Evolutionary conservation across 2,797 vertebrate genomes (phyloP).

Genomic region (Protosalanx chinensis): DNA sequence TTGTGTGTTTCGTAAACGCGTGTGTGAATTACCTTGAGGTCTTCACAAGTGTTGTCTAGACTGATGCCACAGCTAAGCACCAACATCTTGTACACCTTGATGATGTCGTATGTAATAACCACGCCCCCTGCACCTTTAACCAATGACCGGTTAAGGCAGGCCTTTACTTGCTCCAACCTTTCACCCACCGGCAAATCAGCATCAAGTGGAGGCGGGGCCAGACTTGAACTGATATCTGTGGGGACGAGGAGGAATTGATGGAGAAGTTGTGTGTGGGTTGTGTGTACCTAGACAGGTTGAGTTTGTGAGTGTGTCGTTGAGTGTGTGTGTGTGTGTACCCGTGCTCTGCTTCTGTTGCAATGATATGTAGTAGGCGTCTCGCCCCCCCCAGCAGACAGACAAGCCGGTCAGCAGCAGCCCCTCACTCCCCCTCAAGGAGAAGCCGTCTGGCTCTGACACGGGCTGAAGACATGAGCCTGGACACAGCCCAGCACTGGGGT

Average conservation of each 20-base stretch:
- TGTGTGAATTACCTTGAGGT: constrained; percentile 82
- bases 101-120: constrained; percentile 81
- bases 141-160: constrained; percentile 67
- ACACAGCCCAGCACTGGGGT: constrained; percentile 39
- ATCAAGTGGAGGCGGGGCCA: constrained; percentile 89
- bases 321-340: constrained; percentile 60
- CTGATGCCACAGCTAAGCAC: constrained; percentile 84
- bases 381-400: constrained; percentile 92
- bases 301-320: background rate
- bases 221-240: constrained; percentile 82
- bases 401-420: constrained; percentile 81
- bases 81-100: constrained; percentile 87
- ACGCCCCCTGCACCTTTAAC: constrained; percentile 43
- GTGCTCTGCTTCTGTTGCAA: constrained; percentile 80
- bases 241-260: constrained; percentile 9
- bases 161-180: constrained; percentile 75
- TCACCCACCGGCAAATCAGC: constrained; percentile 77
- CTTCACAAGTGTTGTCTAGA: constrained; percentile 83
- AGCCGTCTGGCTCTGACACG: constrained; percentile 68
- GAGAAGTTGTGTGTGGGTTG: background rate
- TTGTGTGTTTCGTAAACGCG: background rate
- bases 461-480: constrained; percentile 38
- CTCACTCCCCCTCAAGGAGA: constrained; percentile 76
- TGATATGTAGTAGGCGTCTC: constrained; percentile 92
- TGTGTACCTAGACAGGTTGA: background rate